phyloP scores from a whole-genome alignment of 1,140 invertebrate genomes.

The Macrocentrus cingulum region DNA sequence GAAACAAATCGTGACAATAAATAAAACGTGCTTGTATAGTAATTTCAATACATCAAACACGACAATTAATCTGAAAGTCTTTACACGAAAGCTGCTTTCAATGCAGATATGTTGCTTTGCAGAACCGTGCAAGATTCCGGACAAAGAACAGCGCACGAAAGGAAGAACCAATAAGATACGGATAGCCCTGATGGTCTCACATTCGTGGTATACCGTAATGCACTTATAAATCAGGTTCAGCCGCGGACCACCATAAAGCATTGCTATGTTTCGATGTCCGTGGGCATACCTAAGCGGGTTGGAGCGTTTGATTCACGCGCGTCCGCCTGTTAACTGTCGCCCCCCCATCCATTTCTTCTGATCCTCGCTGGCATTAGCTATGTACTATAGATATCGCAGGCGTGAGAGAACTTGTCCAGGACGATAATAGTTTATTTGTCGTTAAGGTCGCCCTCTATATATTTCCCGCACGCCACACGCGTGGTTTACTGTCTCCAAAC shows the following conservation, averaged over 20 bases:
- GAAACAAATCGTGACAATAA: too few species aligned
- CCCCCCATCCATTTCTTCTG: conserved; percentile 22
- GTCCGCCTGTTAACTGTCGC: conserved; percentile 19
- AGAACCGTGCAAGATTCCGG: too few species aligned
- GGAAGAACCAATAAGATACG: conserved; percentile 33
- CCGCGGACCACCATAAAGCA: conserved; percentile 60
- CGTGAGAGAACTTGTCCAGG: conserved; percentile 58
- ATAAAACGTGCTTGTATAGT: too few species aligned
- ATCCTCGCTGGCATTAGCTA: neutral
- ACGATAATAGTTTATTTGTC: conserved; percentile 61
- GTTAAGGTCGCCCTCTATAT: conserved; percentile 27
- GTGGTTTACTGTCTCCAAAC: too few species aligned
- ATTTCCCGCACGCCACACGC: too few species aligned
- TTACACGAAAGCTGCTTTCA: too few species aligned
- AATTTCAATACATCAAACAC: too few species aligned
- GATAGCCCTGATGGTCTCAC: conserved; percentile 25
- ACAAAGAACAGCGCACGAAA: too few species aligned
- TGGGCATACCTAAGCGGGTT: conserved; percentile 58
- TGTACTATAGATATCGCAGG: conserved; percentile 39
- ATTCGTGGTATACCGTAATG: conserved; percentile 49
- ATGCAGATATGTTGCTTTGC: too few species aligned
- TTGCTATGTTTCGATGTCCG: conserved; percentile 61
- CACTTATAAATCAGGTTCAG: conserved; percentile 61
- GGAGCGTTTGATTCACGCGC: conserved; percentile 57
- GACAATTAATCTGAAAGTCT: too few species aligned